Conservation (phyloP, 2,113 vertebrate genomes). For the Ondatra zibethicus region DNA sequence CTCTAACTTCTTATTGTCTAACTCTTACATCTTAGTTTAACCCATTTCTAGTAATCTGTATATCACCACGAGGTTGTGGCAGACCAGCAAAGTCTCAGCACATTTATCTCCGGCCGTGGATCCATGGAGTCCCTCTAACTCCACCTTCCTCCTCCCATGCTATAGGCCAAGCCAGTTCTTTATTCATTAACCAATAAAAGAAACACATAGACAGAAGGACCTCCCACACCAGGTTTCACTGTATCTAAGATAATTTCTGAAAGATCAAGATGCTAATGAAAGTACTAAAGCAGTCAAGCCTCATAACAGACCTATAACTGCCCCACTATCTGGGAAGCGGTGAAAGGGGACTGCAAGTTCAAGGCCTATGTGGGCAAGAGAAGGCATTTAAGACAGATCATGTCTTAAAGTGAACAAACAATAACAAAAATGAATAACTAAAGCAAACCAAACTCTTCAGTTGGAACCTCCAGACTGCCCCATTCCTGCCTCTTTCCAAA, state of each 20-base stretch:
- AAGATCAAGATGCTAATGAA: conserved; percentile 23
- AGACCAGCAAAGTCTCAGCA: too few species aligned
- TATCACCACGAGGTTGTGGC: too few species aligned
- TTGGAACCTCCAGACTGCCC: not conserved
- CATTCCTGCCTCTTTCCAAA: not conserved
- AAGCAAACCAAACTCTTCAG: not conserved
- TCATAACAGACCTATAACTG: not conserved
- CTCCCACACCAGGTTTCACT: conserved; percentile 4
- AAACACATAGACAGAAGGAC: too few species aligned
- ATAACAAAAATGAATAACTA: not conserved
- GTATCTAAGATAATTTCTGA: conserved; percentile 1
- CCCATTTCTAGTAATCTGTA: too few species aligned
- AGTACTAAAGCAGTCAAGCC: not conserved
- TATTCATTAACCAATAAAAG: too few species aligned
- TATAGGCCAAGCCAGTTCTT: too few species aligned
- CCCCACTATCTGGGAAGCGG: not conserved
- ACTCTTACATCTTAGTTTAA: too few species aligned
- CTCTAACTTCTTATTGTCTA: too few species aligned
- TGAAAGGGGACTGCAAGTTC: not conserved
- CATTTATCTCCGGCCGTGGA: too few species aligned
- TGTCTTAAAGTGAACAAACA: not conserved
- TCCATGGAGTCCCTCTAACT: too few species aligned
- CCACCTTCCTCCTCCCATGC: too few species aligned
- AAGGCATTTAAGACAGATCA: not conserved
- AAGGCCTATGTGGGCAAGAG: not conserved